Conservation (phyloP, 2,113 vertebrate genomes). For the Phylloscopus trochilus region DNA sequence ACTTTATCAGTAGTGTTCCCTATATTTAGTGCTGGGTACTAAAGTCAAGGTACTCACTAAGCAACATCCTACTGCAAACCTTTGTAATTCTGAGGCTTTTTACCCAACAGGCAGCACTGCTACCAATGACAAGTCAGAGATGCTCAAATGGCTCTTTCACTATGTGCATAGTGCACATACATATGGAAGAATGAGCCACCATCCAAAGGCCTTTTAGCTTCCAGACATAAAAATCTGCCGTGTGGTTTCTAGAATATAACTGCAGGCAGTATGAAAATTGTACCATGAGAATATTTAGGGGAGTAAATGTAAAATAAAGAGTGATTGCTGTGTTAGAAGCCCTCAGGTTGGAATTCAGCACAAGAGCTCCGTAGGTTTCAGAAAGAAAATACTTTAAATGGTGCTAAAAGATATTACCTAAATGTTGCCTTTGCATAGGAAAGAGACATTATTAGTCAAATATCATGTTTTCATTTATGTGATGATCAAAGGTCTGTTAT, state of each 20-base stretch:
- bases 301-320: background rate
- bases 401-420: background rate
- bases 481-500: background rate
- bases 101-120: background rate
- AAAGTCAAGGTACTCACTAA: background rate
- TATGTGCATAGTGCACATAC: rapidly evolving
- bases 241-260: background rate
- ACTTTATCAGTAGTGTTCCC: background rate
- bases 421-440: background rate
- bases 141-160: background rate
- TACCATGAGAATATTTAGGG: background rate
- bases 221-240: background rate
- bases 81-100: background rate
- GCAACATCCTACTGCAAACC: background rate
- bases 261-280: background rate
- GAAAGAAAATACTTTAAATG: background rate
- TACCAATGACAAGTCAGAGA: background rate
- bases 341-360: background rate
- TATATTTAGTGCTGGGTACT: background rate
- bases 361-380: background rate
- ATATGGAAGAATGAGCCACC: background rate
- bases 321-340: background rate
- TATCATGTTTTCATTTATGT: background rate
- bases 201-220: background rate
- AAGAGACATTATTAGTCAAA: background rate